These are phyloP conservation scores for Antigone vipio DNA, from an alignment of 2,113 vertebrate species.

Conservation along the genomic window DNA sequence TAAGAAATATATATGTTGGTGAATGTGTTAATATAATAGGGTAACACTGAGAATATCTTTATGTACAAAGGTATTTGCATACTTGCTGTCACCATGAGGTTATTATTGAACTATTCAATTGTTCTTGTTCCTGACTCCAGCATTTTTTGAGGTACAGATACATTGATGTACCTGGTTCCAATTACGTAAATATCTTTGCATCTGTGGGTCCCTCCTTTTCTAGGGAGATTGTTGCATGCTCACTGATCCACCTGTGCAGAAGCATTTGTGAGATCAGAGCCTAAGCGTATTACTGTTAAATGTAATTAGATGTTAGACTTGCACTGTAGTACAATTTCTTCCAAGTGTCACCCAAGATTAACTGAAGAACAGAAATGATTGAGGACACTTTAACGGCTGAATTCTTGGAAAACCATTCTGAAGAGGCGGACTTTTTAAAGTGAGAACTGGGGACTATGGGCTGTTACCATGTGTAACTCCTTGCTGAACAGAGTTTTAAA, in stretches of 20 bases:
- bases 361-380: background rate
- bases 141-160: background rate
- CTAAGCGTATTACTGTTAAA: conserved; percentile 42
- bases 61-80: background rate
- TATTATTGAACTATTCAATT: background rate
- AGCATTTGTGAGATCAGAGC: conserved; percentile 10
- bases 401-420: background rate
- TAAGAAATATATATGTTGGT: background rate
- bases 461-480: background rate
- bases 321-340: background rate
- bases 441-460: background rate
- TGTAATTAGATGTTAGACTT: conserved; percentile 2
- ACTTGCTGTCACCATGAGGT: background rate
- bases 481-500: background rate
- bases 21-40: background rate
- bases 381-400: background rate
- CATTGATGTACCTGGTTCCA: background rate
- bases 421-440: background rate
- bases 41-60: background rate
- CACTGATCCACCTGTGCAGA: background rate
- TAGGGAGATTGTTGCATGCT: background rate
- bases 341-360: background rate
- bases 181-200: background rate
- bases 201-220: background rate
- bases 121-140: background rate